Percentiles rank a stretch among this genome's conserved stretches.
These are phyloP conservation scores for Uropetala carovei DNA, from an alignment of 2,888 invertebrate species.

Conservation along the genomic window DNA sequence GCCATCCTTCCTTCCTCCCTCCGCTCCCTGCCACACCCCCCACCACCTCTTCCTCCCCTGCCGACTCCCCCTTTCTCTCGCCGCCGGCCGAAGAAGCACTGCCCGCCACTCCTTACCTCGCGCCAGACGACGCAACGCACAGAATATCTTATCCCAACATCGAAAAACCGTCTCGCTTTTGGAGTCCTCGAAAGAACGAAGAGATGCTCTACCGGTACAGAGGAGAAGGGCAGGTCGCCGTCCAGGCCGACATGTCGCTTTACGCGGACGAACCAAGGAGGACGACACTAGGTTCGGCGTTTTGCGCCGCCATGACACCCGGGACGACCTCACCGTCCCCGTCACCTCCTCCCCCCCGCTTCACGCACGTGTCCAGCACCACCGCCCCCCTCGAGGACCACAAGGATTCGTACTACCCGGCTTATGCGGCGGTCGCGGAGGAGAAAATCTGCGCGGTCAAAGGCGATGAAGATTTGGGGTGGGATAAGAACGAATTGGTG, in stretches of 20 bases:
- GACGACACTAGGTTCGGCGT: constrained; percentile 21
- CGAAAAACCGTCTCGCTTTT: constrained; percentile 35
- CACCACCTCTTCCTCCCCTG: neutral
- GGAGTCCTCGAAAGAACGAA: constrained; percentile 32
- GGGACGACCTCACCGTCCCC: constrained; percentile 39
- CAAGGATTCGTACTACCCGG: constrained; percentile 23
- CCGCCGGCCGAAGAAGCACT: constrained; percentile 46
- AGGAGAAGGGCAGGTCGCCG: neutral
- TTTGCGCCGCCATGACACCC: constrained; percentile 48
- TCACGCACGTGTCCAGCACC: constrained; percentile 52
- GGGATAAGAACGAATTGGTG: constrained; percentile 15
- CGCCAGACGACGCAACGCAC: constrained; percentile 35
- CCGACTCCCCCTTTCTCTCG: constrained; percentile 3
- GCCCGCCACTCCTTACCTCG: neutral
- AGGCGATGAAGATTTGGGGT: neutral
- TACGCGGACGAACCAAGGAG: constrained; percentile 41
- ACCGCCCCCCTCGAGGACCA: neutral
- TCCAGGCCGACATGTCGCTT: neutral
- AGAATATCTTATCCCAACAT: neutral
- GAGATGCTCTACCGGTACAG: constrained; percentile 56
- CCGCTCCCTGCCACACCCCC: constrained; percentile 10
- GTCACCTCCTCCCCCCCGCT: constrained; percentile 19
- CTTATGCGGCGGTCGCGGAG: neutral
- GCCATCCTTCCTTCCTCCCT: neutral
- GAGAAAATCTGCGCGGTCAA: constrained; percentile 10